Percentiles rank a stretch among this genome's conserved stretches.
Conservation (phyloP, 2,113 vertebrate species). For the Sander vitreus region DNA sequence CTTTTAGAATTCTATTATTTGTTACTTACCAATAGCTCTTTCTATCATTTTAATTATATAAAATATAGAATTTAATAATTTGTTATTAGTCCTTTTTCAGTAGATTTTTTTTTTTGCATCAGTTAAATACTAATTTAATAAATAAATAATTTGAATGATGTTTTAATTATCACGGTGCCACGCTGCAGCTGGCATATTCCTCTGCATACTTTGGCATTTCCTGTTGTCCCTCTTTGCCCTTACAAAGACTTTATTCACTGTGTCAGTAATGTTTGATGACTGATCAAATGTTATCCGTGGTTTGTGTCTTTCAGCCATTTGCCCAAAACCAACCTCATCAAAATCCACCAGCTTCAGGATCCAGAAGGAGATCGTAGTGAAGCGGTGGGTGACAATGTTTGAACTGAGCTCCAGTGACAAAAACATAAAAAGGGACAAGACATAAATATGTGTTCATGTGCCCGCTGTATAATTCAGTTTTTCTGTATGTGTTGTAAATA, state of each 20-base stretch:
- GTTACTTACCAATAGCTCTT: background rate
- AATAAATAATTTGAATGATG: background rate
- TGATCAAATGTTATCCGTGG: background rate
- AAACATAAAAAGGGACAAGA: background rate
- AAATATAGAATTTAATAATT: background rate
- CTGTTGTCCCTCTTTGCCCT: background rate
- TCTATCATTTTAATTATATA: background rate
- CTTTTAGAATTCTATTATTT: too few species aligned
- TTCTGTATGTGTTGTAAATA: background rate
- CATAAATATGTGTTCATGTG: background rate
- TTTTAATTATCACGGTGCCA: background rate
- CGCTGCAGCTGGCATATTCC: background rate
- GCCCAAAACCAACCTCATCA: constrained; percentile 52
- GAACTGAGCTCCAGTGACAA: background rate
- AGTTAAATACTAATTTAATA: background rate
- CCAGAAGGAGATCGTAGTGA: constrained; percentile 32
- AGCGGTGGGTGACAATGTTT: constrained; percentile 3
- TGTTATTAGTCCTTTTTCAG: too few species aligned
- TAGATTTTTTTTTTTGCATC: background rate
- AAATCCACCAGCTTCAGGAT: constrained; percentile 59
- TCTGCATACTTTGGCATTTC: background rate
- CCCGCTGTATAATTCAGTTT: background rate
- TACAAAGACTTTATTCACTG: background rate
- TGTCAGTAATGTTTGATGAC: background rate
- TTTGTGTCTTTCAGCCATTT: constrained; percentile 45